Conservation (phyloP, 2,888 invertebrate species). For the Melanostoma mellinum region DNA sequence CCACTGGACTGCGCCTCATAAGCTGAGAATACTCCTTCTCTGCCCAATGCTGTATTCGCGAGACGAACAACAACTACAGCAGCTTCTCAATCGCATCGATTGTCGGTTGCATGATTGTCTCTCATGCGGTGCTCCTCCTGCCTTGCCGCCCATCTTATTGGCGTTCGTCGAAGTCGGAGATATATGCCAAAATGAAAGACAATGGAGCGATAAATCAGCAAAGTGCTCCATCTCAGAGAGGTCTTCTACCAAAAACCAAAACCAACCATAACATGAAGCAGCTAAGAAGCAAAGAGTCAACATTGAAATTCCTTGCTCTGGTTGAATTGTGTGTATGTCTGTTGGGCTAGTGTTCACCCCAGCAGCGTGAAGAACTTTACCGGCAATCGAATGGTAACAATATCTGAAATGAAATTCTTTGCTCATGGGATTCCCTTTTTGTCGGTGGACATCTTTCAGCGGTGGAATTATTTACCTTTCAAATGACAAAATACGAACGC, state of each 20-base stretch:
- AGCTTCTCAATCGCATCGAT: conserved; percentile 70
- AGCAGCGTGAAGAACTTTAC: conserved; percentile 61
- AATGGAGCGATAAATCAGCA: conserved; percentile 76
- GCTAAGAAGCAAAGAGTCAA: conserved; percentile 39
- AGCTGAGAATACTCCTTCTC: conserved; percentile 14
- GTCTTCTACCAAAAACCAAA: conserved; percentile 17
- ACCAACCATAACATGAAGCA: conserved; percentile 2
- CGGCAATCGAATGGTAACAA: conserved; percentile 68
- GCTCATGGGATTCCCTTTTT: conserved; percentile 24
- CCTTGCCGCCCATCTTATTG: conserved; percentile 21
- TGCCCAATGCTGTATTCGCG: conserved; percentile 22
- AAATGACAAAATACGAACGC: conserved; percentile 71
- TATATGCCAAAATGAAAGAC: conserved; percentile 76
- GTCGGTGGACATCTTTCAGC: conserved; percentile 48
- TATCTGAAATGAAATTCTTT: conserved; percentile 71
- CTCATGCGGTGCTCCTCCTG: conserved; percentile 48
- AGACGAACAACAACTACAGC: conserved; percentile 23
- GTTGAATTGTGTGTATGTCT: conserved; percentile 25
- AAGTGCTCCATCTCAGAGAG: conserved; percentile 65
- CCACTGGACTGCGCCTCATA: conserved; percentile 54
- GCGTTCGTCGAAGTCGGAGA: conserved; percentile 59
- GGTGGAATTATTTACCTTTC: conserved; percentile 70
- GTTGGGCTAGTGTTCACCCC: background rate
- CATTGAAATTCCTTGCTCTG: conserved; percentile 47
- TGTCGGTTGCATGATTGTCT: conserved; percentile 64